Evolutionary conservation across 2,113 vertebrate species (phyloP).

Genomic region (Heterocephalus glaber): DNA sequence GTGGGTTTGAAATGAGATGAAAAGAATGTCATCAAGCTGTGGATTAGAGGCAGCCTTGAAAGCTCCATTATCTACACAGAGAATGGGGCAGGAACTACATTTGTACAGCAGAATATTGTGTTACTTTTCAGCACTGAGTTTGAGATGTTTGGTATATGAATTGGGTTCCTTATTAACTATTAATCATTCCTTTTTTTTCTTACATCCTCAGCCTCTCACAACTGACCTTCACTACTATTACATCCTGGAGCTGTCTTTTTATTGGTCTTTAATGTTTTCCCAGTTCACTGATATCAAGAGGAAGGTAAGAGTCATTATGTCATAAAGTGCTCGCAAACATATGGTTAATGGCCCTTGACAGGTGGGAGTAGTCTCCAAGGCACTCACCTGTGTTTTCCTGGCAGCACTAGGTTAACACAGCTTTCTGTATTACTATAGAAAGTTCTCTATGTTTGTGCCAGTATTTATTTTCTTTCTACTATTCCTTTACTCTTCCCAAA

Average conservation of each 20-base stretch:
- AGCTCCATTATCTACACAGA: background rate
- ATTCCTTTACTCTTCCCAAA: background rate
- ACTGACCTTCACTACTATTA: conserved; percentile 98
- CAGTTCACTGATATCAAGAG: conserved; percentile 98
- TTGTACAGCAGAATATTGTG: background rate
- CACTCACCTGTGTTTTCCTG: background rate
- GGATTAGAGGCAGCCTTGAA: background rate
- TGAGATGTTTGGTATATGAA: conserved; percentile 42
- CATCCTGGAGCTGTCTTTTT: conserved; percentile 96
- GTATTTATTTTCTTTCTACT: background rate
- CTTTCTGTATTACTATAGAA: background rate
- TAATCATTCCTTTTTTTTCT: conserved; percentile 79
- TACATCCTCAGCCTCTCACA: conserved; percentile 91
- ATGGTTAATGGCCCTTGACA: background rate
- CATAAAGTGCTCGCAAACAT: background rate
- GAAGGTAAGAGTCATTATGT: conserved; percentile 91
- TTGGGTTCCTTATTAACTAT: conserved; percentile 65
- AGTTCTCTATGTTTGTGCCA: background rate
- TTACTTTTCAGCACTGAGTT: conserved; percentile 12
- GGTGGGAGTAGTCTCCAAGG: background rate
- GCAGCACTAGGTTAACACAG: background rate
- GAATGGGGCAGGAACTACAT: background rate
- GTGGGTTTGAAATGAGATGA: conserved; percentile 19
- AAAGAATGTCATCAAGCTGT: background rate
- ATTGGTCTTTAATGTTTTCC: conserved; percentile 97